Evolutionary conservation across 2,113 vertebrate species (phyloP), one percentile per base, ranked within the genome.

Genomic region (Equus quagga): DNA sequence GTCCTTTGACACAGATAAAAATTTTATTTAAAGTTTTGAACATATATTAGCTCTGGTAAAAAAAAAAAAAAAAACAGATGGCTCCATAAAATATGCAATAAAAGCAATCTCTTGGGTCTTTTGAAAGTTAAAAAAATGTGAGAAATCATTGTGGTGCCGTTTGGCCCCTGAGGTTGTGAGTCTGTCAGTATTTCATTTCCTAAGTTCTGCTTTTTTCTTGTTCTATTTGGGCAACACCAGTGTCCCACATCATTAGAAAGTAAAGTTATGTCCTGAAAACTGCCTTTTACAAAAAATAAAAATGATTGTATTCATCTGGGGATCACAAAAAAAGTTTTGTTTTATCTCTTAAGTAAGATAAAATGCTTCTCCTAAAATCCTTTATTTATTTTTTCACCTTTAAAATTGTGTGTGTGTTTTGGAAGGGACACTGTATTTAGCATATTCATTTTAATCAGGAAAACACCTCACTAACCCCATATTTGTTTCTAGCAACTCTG

Each of bases 91-190:
- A 97, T 89, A n/a, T 60, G 10, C 81, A 82, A 85, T 79, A 80
- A 98, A 98, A 97, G 31, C 28, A 90, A 41, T 51, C 62, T 97
- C 58, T 46, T 65, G 60, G 49, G 46, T 72, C 96, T 97, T 98
- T 81, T 96, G 51, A 96, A 76, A 96, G 82, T 82, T 92, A 86
- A 95, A 90, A 91, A 91, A 96, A 60, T 62, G 23, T 86, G 72
- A 97, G 73, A 96, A 91, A 41, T 91, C 41, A 84, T 60, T 89
- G 49, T 62, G 8, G 36, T 91, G 54, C 44, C 88, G 96, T 93
- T 97, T 96, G 85, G 89, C 26, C 91, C 36, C 69, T 88, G 65
- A 88, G 67, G 82, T 93, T 94, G 67, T 79, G 44, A 83, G 76
- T 76, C n/a, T 94, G 62, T 91, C 58, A 95, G 65, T 67, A 94